Evolutionary conservation across 2,113 vertebrate species (phyloP), one percentile per base, ranked within the genome.

Genomic region (Lasiurus cinereus): DNA sequence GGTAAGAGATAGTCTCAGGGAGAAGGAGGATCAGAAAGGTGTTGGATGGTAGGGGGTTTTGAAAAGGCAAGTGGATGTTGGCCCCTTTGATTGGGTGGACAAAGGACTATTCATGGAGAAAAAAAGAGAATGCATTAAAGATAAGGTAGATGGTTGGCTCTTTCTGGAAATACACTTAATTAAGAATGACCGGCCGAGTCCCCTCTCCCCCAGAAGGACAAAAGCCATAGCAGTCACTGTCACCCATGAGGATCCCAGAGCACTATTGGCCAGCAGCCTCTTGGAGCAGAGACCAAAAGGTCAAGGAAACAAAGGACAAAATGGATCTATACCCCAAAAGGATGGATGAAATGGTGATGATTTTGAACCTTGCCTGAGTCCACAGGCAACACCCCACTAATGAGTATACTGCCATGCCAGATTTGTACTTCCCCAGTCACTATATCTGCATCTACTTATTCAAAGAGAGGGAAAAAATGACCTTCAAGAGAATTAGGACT

Each of bases 301-400:
- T 98, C 99, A 99, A 99, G 99, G 99, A 98, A 99, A 99, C 98
- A 99, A 99, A 99, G 99, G 99, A 98, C 99, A 99, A 99, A 99
- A 99, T 98, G 99, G 99, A 98, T 99, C 99, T 95, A 99, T 99
- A 96, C 99, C 99, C 97, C 99, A 99, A 98, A 99, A 99, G 98
- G 99, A 99, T 98, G 99, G 99, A 95, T 98, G 99, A 97, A 99
- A 99, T 78, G 99, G 99, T 96, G 99, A 99, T 97, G 99, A 99
- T 98, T 99, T 99, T 97, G 99, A 99, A 97, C 99, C 99, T 97
- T 99, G 99, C 98, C 98, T 99, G 98, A 99, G 99, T 96, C 99
- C 99, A 97, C 99, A 99, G 98, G 99, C 99, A 96, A 99, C 99
- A 98, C 99, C 99, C 99, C 64, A n/a, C 16, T 67, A 18, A 66